Evolutionary conservation across 2,113 vertebrate genomes (phyloP), one percentile per base, ranked within the genome.

Genomic region (Lampris incognitus): DNA sequence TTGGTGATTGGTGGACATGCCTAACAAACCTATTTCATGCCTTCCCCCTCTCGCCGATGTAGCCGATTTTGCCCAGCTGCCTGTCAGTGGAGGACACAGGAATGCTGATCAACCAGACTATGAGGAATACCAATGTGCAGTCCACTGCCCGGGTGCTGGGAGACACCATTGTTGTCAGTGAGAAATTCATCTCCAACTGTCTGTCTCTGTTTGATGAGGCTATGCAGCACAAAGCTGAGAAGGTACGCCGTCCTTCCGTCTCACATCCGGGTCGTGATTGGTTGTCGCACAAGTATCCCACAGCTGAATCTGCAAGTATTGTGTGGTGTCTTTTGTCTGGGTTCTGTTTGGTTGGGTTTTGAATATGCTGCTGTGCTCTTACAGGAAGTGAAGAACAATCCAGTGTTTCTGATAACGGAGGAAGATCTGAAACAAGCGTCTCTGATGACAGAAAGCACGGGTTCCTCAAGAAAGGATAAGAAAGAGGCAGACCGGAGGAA

Each of bases 191-290:
- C 84, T 94, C 83, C 86, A 93, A 85, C 88, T 99, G 97, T 85
- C 74, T 91, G 9, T 84, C 91, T 38, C 78, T 97, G 0, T 99
- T 99, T 86, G 93, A 93, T 51, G 93, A 95, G 39, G 79, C 90
- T 74, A 98, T 99, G 97, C 97, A 95, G 70, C 94, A 95, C 70
- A 98, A 96, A 85, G 97, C 97, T 63, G 94, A 97, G 93, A 97
- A 96, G 96, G 98, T 99, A 93, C 49, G 50, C 24, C 37, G 7
- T 57, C 42, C 50, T 36, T 40, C 24, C 41, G 48, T 61, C 9
- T 13, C 3, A 51, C 8, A 54, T 11, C 10, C n/a, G 51, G 51
- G n/a, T 54, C n/a, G 13, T n/a, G 10, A 5, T 46, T 38, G 60
- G 50, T 52, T 52, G 3, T 37, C 9, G 5, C 8, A 6, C 24